Percentiles rank a stretch among this genome's conserved stretches.
Conservation (phyloP, 2,888 invertebrate genomes). For the Eupithecia subumbrata region DNA sequence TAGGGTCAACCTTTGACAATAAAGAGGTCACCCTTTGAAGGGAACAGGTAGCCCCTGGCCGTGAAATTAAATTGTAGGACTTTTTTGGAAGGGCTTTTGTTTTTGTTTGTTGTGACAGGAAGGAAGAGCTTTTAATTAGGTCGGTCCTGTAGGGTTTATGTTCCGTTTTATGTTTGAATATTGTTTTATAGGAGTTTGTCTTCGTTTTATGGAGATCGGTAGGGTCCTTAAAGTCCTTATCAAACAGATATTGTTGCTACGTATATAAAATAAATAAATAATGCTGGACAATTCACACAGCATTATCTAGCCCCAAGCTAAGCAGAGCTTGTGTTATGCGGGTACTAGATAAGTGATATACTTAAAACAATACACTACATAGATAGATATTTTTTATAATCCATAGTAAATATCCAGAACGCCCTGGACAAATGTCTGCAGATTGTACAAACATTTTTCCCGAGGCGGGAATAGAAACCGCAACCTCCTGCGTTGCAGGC, state of each 20-base stretch:
- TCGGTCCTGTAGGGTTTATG: slow-evolving; percentile 5
- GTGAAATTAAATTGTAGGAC: slow-evolving; percentile 25
- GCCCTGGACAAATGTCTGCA: too few relatives aligned
- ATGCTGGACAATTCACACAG: too few relatives aligned
- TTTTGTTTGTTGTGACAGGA: slow-evolving; percentile 27
- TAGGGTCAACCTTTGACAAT: slow-evolving; percentile 43
- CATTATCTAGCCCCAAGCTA: too few relatives aligned
- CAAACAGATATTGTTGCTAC: not conserved
- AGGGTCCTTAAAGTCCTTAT: not conserved
- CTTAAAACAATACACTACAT: too few relatives aligned
- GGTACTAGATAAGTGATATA: too few relatives aligned
- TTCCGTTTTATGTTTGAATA: slow-evolving; percentile 12
- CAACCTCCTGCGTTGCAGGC: too few relatives aligned
- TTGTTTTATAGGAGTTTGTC: slow-evolving; percentile 10
- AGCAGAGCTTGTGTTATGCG: too few relatives aligned
- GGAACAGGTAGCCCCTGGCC: slow-evolving; percentile 29
- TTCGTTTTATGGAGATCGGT: not conserved
- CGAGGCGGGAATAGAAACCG: too few relatives aligned
- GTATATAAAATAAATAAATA: too few relatives aligned
- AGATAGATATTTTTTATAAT: too few relatives aligned
- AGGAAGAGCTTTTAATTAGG: slow-evolving; percentile 25
- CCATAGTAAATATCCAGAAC: too few relatives aligned
- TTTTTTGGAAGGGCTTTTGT: slow-evolving; percentile 25
- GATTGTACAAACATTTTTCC: too few relatives aligned
- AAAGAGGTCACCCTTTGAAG: slow-evolving; percentile 35